Conservation (phyloP, 2,888 invertebrate genomes). For the Hyposoter dolosus region DNA sequence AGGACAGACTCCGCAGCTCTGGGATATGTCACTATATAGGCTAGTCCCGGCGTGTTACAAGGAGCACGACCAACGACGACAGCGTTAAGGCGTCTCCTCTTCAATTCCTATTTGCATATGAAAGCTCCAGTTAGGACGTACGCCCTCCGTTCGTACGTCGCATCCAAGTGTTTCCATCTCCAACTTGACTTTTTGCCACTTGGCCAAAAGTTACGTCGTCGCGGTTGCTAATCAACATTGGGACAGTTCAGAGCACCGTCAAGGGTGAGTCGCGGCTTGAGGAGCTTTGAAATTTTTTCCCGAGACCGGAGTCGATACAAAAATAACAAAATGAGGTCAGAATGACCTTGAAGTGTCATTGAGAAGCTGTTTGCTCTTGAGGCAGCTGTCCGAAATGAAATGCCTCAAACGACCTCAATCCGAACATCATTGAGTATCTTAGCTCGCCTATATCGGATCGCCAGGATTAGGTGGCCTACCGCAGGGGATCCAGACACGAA, state of each 20-base stretch:
- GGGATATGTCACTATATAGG: conserved; percentile 14
- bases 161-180: not conserved
- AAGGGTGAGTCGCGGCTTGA: not conserved
- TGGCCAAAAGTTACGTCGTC: not conserved
- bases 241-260: not conserved
- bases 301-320: not conserved
- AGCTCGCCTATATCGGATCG: not conserved
- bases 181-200: not conserved
- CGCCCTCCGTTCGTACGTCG: conserved; percentile 1
- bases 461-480: conserved; percentile 21
- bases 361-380: not conserved
- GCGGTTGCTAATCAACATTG: not conserved
- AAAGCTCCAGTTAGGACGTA: conserved; percentile 29
- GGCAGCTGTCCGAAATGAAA: not conserved
- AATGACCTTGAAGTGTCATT: not conserved
- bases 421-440: not conserved
- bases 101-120: conserved; percentile 50
- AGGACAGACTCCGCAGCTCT: not conserved
- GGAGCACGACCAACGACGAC: conserved; percentile 27
- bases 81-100: conserved; percentile 49
- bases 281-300: not conserved
- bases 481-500: not conserved
- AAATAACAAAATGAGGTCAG: not conserved
- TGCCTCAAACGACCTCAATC: not conserved
- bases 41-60: conserved; percentile 9